Percentiles rank a stretch among this genome's conserved stretches.
Evolutionary conservation across 2,797 vertebrate species (phyloP).

Genomic region (Sternotherus odoratus): DNA sequence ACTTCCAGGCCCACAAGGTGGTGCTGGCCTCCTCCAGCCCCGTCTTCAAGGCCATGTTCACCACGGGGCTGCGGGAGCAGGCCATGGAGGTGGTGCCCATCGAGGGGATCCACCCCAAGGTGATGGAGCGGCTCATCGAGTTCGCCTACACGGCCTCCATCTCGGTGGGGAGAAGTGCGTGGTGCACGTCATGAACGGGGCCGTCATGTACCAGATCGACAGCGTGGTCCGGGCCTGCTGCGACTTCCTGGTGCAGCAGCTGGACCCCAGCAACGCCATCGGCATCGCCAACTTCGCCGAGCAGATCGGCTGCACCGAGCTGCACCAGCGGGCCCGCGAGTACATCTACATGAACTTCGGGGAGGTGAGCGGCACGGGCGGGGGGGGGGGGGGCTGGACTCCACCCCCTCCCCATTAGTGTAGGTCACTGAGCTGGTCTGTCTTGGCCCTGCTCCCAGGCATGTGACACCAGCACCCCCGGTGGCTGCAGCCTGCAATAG

Average conservation of each 20-base stretch:
- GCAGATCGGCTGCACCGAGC: conserved; percentile 91
- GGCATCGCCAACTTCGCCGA: conserved; percentile 96
- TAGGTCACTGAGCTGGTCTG: no score
- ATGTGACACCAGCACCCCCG: no score
- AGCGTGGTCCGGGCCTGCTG: conserved; percentile 95
- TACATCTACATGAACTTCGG: conserved; percentile 97
- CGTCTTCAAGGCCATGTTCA: conserved; percentile 96
- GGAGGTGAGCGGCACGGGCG: conserved; percentile 87
- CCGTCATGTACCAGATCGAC: conserved; percentile 98
- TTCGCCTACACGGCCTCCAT: conserved; percentile 97
- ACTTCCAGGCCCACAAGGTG: conserved; percentile 94
- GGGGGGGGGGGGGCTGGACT: no score
- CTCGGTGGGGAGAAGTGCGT: conserved; percentile 96
- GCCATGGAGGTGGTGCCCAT: conserved; percentile 94
- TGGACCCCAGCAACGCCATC: conserved; percentile 96
- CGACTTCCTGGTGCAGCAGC: conserved; percentile 92
- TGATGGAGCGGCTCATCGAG: conserved; percentile 93
- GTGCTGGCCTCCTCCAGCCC: conserved; percentile 94
- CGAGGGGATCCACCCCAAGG: conserved; percentile 93
- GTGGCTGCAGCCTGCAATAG: no score
- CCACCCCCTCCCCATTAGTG: no score
- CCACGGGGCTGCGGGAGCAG: conserved; percentile 91
- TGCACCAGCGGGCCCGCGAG: conserved; percentile 93
- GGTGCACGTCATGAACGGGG: conserved; percentile 94
- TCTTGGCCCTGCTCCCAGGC: no score